Percentiles rank a stretch among this genome's conserved stretches.
Evolutionary conservation across 1,140 invertebrate species (phyloP).

Genomic region (Pinna nobilis): DNA sequence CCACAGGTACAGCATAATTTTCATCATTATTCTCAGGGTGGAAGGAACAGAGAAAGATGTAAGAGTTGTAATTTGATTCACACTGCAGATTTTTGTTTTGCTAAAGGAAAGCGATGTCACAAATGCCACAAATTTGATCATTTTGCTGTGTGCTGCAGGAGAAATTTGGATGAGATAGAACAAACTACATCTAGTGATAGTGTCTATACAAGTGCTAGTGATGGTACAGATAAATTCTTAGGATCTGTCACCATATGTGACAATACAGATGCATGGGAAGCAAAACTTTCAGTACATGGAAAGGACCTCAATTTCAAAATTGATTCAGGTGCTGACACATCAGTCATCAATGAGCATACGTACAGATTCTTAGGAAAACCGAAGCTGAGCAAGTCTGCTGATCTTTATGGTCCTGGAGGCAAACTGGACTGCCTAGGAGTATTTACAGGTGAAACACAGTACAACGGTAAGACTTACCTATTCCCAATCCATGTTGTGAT

Average conservation of each 20-base stretch:
- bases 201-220: too few species aligned
- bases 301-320: slow-evolving; percentile 5
- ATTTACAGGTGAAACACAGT: neutral
- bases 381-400: neutral
- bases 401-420: neutral
- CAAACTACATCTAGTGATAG: neutral
- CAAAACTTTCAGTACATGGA: slow-evolving; percentile 3
- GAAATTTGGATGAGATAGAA: slow-evolving; percentile 3
- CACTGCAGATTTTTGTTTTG: slow-evolving; percentile 4
- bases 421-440: neutral
- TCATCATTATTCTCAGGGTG: neutral
- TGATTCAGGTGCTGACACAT: slow-evolving; percentile 17
- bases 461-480: neutral
- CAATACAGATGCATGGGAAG: neutral
- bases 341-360: neutral
- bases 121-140: slow-evolving; percentile 26
- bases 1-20: neutral
- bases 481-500: neutral
- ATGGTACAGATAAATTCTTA: neutral
- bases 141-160: slow-evolving; percentile 25
- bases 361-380: too few species aligned
- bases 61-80: slow-evolving; percentile 4
- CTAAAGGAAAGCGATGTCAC: too few species aligned
- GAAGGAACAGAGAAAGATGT: neutral
- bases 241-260: slow-evolving; percentile 14